Evolutionary conservation across 2,888 invertebrate genomes (phyloP).

Genomic region (Athalia cordata): DNA sequence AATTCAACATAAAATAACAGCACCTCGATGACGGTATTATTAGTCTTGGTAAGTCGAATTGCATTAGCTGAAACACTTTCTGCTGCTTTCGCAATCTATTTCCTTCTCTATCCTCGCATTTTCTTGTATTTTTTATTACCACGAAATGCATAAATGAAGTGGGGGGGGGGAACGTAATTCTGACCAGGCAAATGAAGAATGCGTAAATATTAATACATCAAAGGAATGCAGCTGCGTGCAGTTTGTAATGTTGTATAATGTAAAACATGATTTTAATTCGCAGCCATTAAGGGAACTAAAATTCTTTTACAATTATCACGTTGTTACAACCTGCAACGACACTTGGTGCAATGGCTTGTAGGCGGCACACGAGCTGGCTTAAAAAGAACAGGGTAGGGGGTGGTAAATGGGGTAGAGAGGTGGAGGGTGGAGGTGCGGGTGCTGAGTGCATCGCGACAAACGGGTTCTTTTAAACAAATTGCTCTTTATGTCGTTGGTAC

Average conservation of each 20-base stretch:
- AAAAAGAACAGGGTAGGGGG: slow-evolving; percentile 17
- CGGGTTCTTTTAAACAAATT: slow-evolving; percentile 61
- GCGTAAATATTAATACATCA: slow-evolving; percentile 1
- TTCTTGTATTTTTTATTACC: no score
- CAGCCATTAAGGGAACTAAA: slow-evolving; percentile 18
- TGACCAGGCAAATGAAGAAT: no score
- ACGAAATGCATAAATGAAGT: no score
- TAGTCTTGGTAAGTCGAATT: no score
- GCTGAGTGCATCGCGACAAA: slow-evolving; percentile 62
- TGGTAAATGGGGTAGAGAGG: not conserved
- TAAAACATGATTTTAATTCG: not conserved
- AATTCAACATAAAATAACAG: no score
- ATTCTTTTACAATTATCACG: slow-evolving; percentile 37
- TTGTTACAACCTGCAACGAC: slow-evolving; percentile 42
- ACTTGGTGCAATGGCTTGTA: slow-evolving; percentile 30
- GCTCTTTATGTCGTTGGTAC: slow-evolving; percentile 58
- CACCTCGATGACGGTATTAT: no score
- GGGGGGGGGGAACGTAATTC: no score
- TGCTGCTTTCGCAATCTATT: no score
- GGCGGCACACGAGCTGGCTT: slow-evolving; percentile 30
- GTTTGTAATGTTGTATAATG: not conserved
- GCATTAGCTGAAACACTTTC: no score
- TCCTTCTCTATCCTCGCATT: no score
- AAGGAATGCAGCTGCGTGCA: not conserved
- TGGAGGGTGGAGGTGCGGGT: slow-evolving; percentile 41